These are phyloP conservation scores for Terrapene triunguis DNA, from an alignment of 2,113 vertebrate species.

Conservation along the genomic window DNA sequence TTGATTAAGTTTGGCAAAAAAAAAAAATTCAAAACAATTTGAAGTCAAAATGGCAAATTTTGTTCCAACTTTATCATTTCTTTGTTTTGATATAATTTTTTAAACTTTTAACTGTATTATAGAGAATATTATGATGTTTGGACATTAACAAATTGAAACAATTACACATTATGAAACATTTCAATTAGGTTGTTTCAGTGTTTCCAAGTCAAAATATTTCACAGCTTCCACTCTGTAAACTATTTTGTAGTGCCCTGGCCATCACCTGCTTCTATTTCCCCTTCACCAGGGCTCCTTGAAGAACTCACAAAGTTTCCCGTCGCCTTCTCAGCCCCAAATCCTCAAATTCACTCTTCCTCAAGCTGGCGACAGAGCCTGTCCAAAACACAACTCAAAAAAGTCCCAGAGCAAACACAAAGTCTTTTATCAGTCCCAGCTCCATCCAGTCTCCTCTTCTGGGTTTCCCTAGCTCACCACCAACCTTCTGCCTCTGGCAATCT, in stretches of 20 bases:
- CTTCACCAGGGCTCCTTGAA: neutral
- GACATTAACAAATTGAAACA: neutral
- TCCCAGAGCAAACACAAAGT: neutral
- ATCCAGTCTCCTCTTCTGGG: neutral
- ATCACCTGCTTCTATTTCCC: neutral
- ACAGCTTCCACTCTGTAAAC: accelerated
- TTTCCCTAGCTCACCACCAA: neutral
- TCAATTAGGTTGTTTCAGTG: neutral
- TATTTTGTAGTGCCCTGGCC: neutral
- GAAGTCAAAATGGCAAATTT: too few relatives aligned
- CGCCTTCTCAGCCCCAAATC: neutral
- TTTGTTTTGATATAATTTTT: too few relatives aligned
- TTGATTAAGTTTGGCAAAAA: neutral
- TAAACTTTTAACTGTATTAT: neutral
- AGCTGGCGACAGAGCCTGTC: neutral
- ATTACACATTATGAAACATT: neutral
- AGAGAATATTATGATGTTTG: neutral
- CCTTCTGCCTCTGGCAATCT: too few relatives aligned
- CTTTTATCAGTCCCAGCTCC: neutral
- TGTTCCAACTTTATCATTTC: too few relatives aligned
- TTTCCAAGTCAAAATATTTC: neutral
- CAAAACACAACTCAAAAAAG: neutral
- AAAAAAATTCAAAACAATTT: neutral
- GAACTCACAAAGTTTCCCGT: neutral
- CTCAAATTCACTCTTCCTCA: neutral